Evolutionary conservation across 2,113 vertebrate genomes (phyloP).

Genomic region (Sigmodon hispidus): DNA sequence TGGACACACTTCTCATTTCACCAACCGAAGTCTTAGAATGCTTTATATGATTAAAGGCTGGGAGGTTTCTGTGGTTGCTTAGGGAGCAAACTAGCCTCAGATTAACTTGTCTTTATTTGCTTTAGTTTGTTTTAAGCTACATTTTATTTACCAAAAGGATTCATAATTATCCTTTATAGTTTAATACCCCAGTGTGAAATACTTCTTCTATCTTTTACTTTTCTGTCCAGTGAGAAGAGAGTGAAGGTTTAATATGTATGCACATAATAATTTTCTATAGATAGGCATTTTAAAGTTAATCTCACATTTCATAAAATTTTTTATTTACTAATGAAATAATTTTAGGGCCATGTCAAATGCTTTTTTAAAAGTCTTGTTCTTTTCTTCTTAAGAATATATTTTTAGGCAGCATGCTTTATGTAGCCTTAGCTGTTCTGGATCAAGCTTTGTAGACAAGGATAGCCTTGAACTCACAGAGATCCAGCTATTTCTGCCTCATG

Average conservation of each 20-base stretch:
- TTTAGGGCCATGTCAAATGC: not conserved
- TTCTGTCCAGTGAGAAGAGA: not conserved
- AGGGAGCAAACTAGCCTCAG: not conserved
- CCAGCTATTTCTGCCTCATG: not conserved
- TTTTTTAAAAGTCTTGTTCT: not conserved
- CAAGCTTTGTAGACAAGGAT: not conserved
- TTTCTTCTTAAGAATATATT: not conserved
- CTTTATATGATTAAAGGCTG: not conserved
- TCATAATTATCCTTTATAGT: not conserved
- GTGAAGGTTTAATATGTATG: not conserved
- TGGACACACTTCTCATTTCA: not conserved
- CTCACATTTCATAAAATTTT: not conserved
- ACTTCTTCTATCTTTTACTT: not conserved
- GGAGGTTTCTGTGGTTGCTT: not conserved
- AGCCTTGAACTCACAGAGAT: not conserved
- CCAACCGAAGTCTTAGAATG: not conserved
- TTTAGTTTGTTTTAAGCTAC: not conserved
- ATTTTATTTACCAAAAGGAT: not conserved
- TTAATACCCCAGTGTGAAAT: not conserved
- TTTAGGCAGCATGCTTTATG: not conserved
- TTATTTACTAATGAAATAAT: not conserved
- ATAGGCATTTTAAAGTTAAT: not conserved
- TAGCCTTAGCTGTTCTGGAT: not conserved
- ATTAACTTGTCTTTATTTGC: not conserved
- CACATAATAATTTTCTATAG: not conserved